Evolutionary conservation across 1,140 invertebrate genomes (phyloP).

Genomic region (Lysiphlebus fabarum): DNA sequence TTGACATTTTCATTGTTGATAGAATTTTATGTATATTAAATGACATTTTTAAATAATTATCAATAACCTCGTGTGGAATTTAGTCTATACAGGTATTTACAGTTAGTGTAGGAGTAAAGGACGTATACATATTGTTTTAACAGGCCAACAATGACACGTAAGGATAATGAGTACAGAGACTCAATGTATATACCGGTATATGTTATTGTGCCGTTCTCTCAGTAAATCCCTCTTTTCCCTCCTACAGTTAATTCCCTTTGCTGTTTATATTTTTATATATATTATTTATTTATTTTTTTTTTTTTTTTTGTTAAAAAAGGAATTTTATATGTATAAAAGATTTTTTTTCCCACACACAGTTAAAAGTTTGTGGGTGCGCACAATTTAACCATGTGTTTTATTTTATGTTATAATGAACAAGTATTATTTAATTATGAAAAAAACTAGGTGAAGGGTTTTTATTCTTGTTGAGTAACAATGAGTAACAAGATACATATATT

Average conservation of each 20-base stretch:
- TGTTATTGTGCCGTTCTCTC: constrained; percentile 15
- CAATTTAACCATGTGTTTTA: background rate
- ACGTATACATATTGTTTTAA: constrained; percentile 4
- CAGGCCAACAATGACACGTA: constrained; percentile 7
- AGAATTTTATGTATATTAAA: too few relatives aligned
- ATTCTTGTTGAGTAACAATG: constrained; percentile 25
- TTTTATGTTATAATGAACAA: background rate
- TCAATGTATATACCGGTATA: constrained; percentile 11
- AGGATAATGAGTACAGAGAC: constrained; percentile 15
- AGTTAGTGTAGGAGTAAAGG: constrained; percentile 15
- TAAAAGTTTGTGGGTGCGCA: constrained; percentile 6
- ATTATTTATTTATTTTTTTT: background rate
- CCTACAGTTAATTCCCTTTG: constrained; percentile 10
- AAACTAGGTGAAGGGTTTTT: constrained; percentile 36
- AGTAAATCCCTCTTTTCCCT: constrained; percentile 4
- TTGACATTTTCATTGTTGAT: too few relatives aligned
- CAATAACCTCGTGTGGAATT: constrained; percentile 3
- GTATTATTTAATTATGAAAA: background rate
- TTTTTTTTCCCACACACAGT: constrained; percentile 3
- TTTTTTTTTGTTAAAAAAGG: background rate
- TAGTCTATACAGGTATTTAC: constrained; percentile 15
- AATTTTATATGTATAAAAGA: too few relatives aligned
- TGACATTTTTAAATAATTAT: too few relatives aligned
- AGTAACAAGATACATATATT: constrained; percentile 32
- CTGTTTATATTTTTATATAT: too few relatives aligned